phyloP scores from a whole-genome alignment of 2,113 vertebrate genomes.

The Stomatorhinus ivindoensis region DNA sequence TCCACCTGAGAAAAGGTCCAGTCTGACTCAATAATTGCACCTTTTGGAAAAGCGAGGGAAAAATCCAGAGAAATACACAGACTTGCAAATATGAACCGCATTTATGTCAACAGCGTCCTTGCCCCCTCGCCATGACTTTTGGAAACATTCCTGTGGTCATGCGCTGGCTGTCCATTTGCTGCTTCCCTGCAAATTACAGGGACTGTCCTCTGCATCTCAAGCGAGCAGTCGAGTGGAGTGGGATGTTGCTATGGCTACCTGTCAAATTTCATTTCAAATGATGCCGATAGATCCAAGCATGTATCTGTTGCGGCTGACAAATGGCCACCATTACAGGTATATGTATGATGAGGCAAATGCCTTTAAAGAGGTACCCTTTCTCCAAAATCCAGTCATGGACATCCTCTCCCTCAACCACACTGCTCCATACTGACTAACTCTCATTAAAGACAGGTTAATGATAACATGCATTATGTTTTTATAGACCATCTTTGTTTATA shows the following conservation, averaged over 20 bases:
- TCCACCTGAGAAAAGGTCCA: neutral
- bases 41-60: neutral
- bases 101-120: neutral
- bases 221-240: slow-evolving; percentile 22
- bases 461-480: neutral
- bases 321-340: neutral
- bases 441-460: neutral
- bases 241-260: slow-evolving; percentile 40
- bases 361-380: neutral
- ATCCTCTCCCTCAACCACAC: neutral
- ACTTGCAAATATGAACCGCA: neutral
- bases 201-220: slow-evolving; percentile 7
- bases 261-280: slow-evolving; percentile 29
- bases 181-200: neutral
- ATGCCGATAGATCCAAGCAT: slow-evolving; percentile 19
- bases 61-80: slow-evolving; percentile 1
- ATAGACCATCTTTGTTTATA: neutral
- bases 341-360: neutral
- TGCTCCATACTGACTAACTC: neutral
- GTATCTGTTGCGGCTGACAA: slow-evolving; percentile 14
- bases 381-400: neutral
- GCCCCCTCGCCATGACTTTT: neutral
- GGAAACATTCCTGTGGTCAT: neutral
- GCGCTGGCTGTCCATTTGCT: neutral
- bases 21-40: slow-evolving; percentile 1